phyloP scores from a whole-genome alignment of 2,888 invertebrate genomes.

The Chymomyza amoena region DNA sequence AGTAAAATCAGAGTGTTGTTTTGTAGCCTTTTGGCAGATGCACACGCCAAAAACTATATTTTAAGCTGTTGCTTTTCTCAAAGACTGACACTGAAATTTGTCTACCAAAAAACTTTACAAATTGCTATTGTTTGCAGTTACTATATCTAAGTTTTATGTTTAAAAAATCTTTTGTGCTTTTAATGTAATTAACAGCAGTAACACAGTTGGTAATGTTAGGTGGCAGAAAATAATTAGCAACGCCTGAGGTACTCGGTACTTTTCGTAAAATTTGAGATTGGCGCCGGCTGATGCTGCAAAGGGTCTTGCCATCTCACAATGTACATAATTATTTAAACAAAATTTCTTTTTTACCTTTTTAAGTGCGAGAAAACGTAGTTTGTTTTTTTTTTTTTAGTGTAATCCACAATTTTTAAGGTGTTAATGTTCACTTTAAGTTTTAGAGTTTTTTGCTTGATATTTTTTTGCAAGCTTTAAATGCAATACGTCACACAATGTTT shows the following conservation, averaged over 20 bases:
- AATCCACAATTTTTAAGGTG: conserved; percentile 1
- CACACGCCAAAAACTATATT: conserved; percentile 6
- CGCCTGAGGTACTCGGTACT: conserved; percentile 56
- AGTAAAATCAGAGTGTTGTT: conserved; percentile 74
- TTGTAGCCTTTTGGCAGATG: conserved; percentile 39
- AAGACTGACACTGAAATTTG: background rate
- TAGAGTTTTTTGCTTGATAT: background rate
- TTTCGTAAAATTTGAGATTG: conserved; percentile 43
- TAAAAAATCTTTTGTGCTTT: conserved; percentile 18
- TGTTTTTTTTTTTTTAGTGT: background rate
- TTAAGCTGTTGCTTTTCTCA: conserved; percentile 22
- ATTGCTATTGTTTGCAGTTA: background rate
- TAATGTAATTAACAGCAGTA: background rate
- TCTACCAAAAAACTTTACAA: background rate
- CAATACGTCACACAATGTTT: background rate
- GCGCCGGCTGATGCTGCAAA: background rate
- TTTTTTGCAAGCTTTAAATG: background rate
- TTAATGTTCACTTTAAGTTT: background rate
- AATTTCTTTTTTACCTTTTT: background rate
- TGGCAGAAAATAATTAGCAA: conserved; percentile 64
- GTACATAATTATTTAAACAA: no score
- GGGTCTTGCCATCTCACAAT: background rate
- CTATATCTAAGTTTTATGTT: background rate
- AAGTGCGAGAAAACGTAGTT: background rate
- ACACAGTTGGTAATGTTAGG: background rate